These are phyloP conservation scores for Chrysomela aeneicollis DNA, from an alignment of 2,888 invertebrate species.

Conservation along the genomic window DNA sequence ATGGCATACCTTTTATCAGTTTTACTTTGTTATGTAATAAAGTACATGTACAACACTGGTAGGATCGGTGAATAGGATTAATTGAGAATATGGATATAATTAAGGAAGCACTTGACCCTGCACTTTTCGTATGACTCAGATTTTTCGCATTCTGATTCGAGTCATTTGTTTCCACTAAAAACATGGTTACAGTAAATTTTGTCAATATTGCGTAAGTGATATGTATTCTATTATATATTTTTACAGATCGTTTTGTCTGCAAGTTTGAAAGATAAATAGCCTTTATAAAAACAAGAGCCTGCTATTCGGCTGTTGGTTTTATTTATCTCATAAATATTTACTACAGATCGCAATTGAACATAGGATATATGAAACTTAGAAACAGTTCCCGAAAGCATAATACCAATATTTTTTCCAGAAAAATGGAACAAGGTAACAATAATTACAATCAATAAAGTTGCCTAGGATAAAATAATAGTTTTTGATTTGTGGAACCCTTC, in stretches of 20 bases:
- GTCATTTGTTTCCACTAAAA: neutral
- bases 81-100: neutral
- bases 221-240: neutral
- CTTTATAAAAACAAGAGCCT: neutral
- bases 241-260: neutral
- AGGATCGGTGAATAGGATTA: too few relatives aligned
- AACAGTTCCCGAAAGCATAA: too few relatives aligned
- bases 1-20: too few relatives aligned
- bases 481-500: too few relatives aligned
- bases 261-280: neutral
- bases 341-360: neutral
- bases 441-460: too few relatives aligned
- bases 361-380: neutral
- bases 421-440: too few relatives aligned
- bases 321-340: slow-evolving; percentile 1
- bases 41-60: neutral
- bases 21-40: too few relatives aligned
- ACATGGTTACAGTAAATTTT: neutral
- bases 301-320: neutral
- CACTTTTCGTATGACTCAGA: neutral
- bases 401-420: too few relatives aligned
- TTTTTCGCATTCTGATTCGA: neutral
- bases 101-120: neutral
- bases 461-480: too few relatives aligned
- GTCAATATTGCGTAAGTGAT: neutral